phyloP scores from a whole-genome alignment of 2,888 invertebrate species.

The Xestia xanthographa region DNA sequence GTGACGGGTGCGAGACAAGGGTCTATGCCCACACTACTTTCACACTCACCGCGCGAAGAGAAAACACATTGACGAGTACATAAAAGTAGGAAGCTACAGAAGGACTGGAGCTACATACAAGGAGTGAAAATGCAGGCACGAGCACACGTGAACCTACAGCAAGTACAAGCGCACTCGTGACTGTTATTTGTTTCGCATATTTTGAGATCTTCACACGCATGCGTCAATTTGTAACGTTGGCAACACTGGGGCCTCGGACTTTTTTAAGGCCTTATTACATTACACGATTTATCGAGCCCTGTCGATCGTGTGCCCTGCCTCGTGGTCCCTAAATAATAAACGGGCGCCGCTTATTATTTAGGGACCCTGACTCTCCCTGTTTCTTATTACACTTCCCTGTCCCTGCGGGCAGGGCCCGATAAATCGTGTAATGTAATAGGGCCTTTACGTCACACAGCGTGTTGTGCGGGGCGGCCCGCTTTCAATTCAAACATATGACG shows the following conservation, averaged over 20 bases:
- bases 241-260: neutral
- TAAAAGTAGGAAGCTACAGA: neutral
- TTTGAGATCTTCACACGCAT: neutral
- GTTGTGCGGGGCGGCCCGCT: too few relatives aligned
- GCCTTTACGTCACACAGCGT: too few relatives aligned
- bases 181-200: neutral
- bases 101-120: neutral
- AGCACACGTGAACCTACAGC: neutral
- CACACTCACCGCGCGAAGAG: neutral
- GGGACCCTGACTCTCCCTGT: too few relatives aligned
- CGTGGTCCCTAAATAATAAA: too few relatives aligned
- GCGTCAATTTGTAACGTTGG: neutral
- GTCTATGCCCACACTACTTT: slow-evolving; percentile 10
- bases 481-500: too few relatives aligned
- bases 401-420: too few relatives aligned
- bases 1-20: slow-evolving; percentile 29
- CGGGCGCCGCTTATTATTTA: too few relatives aligned
- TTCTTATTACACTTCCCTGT: too few relatives aligned
- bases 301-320: too few relatives aligned
- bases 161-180: neutral
- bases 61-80: slow-evolving; percentile 9
- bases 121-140: neutral
- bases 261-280: too few relatives aligned
- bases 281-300: too few relatives aligned
- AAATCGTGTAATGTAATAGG: too few relatives aligned